Conservation (phyloP, 2,113 vertebrate species). For the Corythoichthys intestinalis region DNA sequence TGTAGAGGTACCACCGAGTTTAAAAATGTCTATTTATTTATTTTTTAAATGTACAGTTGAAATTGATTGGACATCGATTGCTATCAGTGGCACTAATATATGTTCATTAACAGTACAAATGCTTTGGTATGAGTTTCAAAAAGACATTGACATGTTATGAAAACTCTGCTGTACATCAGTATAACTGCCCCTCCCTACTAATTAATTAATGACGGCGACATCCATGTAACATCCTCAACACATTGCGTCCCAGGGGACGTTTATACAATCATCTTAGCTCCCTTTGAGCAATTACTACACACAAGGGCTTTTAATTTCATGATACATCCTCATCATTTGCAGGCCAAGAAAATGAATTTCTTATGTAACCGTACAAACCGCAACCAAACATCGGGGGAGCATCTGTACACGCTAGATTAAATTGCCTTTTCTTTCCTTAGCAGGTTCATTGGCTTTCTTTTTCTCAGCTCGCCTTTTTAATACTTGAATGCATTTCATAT, state of each 20-base stretch:
- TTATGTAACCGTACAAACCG: neutral
- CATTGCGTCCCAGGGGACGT: conserved; percentile 40
- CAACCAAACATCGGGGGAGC: neutral
- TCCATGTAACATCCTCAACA: conserved; percentile 56
- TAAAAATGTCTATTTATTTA: no score
- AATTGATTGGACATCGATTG: no score
- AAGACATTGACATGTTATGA: conserved; percentile 37
- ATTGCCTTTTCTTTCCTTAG: conserved; percentile 25
- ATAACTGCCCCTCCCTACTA: conserved; percentile 40
- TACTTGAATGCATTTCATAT: conserved; percentile 50
- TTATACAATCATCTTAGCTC: conserved; percentile 17
- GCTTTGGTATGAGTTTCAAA: conserved; percentile 34
- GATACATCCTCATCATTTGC: conserved; percentile 5
- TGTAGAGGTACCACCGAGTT: no score
- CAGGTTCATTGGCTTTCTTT: conserved; percentile 28
- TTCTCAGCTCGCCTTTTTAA: conserved; percentile 25
- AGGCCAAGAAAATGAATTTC: neutral
- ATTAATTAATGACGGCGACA: conserved; percentile 64
- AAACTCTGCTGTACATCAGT: conserved; percentile 46
- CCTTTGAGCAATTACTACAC: conserved; percentile 27
- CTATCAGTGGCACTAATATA: conserved; percentile 7
- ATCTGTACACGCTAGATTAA: conserved; percentile 18
- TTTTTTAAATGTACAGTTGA: no score
- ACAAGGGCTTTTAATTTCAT: conserved; percentile 17
- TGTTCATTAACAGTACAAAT: conserved; percentile 46